A percentile compares a stretch with the other conserved stretches of the same genome.
These are phyloP conservation scores for Choreutis nemorana DNA, from an alignment of 2,888 invertebrate genomes.

Conservation along the genomic window DNA sequence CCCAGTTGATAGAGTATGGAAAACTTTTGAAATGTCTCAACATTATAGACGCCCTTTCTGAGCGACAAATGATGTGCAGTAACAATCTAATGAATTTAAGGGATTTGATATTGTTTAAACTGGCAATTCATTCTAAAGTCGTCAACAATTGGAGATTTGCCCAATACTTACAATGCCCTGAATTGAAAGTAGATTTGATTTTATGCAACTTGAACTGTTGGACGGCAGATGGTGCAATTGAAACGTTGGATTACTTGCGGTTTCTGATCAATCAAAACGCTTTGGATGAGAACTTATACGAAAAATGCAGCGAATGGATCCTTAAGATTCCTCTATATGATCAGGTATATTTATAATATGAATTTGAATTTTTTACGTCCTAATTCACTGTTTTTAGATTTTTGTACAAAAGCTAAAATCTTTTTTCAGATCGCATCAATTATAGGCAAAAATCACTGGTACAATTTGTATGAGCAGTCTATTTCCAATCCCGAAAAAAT, in stretches of 20 bases:
- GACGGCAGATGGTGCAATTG: conserved; percentile 64
- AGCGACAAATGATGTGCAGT: conserved; percentile 56
- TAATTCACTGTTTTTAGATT: not conserved
- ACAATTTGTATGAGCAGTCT: conserved; percentile 63
- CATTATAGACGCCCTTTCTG: conserved; percentile 67
- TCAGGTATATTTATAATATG: conserved; percentile 37
- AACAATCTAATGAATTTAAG: conserved; percentile 62
- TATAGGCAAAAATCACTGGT: conserved; percentile 68
- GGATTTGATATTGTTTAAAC: conserved; percentile 67
- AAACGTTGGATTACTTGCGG: conserved; percentile 57
- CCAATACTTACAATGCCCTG: conserved; percentile 54
- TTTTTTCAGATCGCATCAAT: conserved; percentile 60
- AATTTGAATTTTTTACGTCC: not conserved
- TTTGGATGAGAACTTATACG: conserved; percentile 43
- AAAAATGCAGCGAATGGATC: conserved; percentile 64
- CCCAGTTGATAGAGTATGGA: conserved; percentile 43
- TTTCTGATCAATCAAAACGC: conserved; percentile 38
- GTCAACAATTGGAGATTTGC: conserved; percentile 58
- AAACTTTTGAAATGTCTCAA: conserved; percentile 57
- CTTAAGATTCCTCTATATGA: conserved; percentile 71
- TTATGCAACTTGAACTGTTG: conserved; percentile 61
- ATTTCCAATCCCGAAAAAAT: conserved; percentile 59
- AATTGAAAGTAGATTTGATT: conserved; percentile 57
- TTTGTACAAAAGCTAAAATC: not conserved
- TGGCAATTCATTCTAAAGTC: conserved; percentile 60